Conservation (phyloP, 1,140 invertebrate species). For the Bombus polaris region DNA sequence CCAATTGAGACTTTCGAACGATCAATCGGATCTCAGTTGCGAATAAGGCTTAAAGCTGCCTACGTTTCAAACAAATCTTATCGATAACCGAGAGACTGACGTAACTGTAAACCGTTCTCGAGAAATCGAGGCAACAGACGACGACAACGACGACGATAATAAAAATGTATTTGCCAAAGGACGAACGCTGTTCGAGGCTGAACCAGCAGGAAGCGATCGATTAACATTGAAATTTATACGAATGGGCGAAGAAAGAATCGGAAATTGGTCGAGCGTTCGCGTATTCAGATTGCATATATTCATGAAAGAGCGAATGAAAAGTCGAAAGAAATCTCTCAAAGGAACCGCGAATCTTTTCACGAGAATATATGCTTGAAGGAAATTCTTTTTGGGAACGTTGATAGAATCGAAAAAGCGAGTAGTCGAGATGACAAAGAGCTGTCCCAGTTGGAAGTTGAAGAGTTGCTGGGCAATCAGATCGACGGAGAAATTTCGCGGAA, state of each 20-base stretch:
- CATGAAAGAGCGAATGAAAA: constrained; percentile 56
- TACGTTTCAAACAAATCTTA: neutral
- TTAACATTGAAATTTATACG: constrained; percentile 32
- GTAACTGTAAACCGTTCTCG: neutral
- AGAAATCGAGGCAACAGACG: neutral
- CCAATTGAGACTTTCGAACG: constrained; percentile 14
- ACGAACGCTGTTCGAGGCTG: neutral
- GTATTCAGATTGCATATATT: constrained; percentile 31
- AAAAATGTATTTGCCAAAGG: neutral
- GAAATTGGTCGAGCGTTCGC: constrained; percentile 15
- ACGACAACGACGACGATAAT: neutral
- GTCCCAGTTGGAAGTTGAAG: constrained; percentile 59
- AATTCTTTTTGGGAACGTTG: neutral
- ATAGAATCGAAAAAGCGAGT: neutral
- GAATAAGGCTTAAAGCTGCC: neutral
- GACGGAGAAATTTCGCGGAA: constrained; percentile 23
- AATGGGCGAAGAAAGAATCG: constrained; percentile 48
- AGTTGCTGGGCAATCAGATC: constrained; percentile 65
- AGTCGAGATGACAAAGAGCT: constrained; percentile 63
- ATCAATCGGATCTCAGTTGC: constrained; percentile 18
- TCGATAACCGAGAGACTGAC: neutral
- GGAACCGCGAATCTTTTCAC: neutral
- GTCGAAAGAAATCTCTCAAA: constrained; percentile 45
- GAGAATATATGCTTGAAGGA: neutral
- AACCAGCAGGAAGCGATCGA: neutral